phyloP scores from a whole-genome alignment of 2,888 invertebrate genomes.

The Tolmerus cingulatus region DNA sequence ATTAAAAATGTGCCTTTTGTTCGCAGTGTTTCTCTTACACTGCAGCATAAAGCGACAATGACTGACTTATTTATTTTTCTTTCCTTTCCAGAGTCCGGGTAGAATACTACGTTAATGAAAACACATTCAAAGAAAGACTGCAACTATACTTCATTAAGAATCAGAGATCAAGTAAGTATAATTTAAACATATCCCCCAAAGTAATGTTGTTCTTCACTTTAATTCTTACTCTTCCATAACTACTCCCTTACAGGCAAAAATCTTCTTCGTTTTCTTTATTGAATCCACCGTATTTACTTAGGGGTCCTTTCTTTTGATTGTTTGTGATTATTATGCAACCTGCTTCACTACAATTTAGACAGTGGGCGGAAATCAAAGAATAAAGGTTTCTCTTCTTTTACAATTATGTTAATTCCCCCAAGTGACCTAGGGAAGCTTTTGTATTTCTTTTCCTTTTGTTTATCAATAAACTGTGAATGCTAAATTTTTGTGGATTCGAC shows the following conservation, averaged over 20 bases:
- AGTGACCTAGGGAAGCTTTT: not conserved
- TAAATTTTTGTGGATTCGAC: not conserved
- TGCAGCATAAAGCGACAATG: not conserved
- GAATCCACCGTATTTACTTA: conserved; percentile 6
- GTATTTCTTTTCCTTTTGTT: not conserved
- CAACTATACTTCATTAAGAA: conserved; percentile 99
- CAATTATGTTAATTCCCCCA: conserved; percentile 9
- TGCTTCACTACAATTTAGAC: not conserved
- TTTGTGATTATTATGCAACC: not conserved
- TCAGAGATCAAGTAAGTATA: conserved; percentile 96
- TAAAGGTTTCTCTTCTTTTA: not conserved
- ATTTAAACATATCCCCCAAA: not conserved
- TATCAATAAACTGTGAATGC: not conserved
- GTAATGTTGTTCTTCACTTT: not conserved
- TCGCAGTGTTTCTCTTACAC: not conserved
- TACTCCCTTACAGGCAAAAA: not conserved
- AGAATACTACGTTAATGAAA: conserved; percentile 99
- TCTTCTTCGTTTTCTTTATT: not conserved
- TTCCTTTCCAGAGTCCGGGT: conserved; percentile 92
- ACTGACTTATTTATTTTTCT: conserved; percentile 35
- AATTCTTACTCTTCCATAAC: not conserved
- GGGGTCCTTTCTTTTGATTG: not conserved
- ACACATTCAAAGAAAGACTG: conserved; percentile 97
- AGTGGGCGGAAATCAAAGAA: not conserved
- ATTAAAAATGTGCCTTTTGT: not conserved